phyloP scores from a whole-genome alignment of 2,797 vertebrate genomes.

The Oreochromis grahami region DNA sequence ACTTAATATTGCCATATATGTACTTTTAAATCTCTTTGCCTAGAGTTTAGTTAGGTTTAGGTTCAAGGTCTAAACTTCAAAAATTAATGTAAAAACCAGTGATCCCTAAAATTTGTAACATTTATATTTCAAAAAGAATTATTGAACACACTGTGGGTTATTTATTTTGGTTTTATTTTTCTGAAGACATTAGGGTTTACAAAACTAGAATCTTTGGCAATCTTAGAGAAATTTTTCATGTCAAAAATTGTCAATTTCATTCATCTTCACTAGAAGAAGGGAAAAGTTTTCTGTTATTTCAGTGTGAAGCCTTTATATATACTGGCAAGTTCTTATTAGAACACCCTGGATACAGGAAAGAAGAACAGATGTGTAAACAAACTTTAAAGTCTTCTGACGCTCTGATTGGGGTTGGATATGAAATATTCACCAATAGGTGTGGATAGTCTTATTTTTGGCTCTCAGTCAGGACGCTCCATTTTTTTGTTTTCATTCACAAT shows the following conservation, averaged over 20 bases:
- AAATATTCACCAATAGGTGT: slow-evolving; percentile 68
- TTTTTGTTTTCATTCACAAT: slow-evolving; percentile 15
- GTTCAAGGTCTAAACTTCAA: background rate
- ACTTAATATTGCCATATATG: background rate
- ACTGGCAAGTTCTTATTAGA: slow-evolving; percentile 22
- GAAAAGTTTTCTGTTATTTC: background rate
- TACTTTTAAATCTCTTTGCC: background rate
- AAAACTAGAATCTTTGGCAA: background rate
- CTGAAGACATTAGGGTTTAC: background rate
- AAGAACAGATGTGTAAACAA: slow-evolving; percentile 58
- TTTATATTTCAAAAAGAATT: background rate
- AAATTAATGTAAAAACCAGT: background rate
- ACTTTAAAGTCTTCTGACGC: slow-evolving; percentile 55
- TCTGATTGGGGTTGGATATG: slow-evolving; percentile 55
- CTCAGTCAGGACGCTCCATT: slow-evolving; percentile 4
- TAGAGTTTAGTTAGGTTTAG: background rate
- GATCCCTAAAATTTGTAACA: background rate
- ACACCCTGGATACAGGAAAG: slow-evolving; percentile 47
- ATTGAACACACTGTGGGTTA: background rate
- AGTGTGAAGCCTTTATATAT: background rate
- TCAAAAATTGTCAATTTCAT: no score
- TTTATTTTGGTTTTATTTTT: background rate
- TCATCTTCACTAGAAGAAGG: background rate
- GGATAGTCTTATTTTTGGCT: background rate
- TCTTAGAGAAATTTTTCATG: background rate